These are phyloP conservation scores for Andrena camellia DNA, from an alignment of 2,888 invertebrate species.

Conservation along the genomic window DNA sequence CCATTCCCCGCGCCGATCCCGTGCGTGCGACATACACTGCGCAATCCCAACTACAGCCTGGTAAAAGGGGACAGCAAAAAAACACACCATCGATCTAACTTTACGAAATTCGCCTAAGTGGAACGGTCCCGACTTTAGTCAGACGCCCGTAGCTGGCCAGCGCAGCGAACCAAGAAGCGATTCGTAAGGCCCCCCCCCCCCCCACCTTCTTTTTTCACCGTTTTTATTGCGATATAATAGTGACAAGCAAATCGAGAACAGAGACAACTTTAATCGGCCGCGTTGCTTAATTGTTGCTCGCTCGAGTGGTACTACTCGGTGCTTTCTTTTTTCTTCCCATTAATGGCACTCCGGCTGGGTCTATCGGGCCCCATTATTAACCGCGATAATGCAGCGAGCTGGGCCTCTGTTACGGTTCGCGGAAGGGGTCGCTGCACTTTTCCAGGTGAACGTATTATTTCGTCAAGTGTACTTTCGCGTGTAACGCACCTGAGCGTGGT, in stretches of 20 bases:
- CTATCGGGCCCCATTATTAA: constrained; percentile 32
- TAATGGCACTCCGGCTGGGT: constrained; percentile 38
- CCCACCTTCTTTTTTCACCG: background rate
- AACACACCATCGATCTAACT: background rate
- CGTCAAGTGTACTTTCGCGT: constrained; percentile 51
- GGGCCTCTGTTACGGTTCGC: constrained; percentile 19
- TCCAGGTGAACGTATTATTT: constrained; percentile 49
- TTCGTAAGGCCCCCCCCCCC: background rate
- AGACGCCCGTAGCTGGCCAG: background rate
- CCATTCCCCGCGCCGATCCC: background rate
- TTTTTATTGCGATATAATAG: constrained; percentile 19
- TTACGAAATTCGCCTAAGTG: constrained; percentile 3
- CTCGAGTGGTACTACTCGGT: background rate
- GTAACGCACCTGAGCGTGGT: constrained; percentile 39
- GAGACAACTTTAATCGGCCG: constrained; percentile 18
- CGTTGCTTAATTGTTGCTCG: constrained; percentile 39
- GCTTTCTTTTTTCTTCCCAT: constrained; percentile 29
- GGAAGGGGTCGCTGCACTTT: constrained; percentile 51
- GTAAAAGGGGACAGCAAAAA: background rate
- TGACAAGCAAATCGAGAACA: constrained; percentile 43
- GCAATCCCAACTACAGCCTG: background rate
- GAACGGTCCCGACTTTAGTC: background rate
- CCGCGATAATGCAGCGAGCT: constrained; percentile 13
- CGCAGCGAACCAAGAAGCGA: background rate
- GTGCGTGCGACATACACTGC: background rate